phyloP scores from a whole-genome alignment of 2,113 vertebrate genomes.

The Microtus oregoni region DNA sequence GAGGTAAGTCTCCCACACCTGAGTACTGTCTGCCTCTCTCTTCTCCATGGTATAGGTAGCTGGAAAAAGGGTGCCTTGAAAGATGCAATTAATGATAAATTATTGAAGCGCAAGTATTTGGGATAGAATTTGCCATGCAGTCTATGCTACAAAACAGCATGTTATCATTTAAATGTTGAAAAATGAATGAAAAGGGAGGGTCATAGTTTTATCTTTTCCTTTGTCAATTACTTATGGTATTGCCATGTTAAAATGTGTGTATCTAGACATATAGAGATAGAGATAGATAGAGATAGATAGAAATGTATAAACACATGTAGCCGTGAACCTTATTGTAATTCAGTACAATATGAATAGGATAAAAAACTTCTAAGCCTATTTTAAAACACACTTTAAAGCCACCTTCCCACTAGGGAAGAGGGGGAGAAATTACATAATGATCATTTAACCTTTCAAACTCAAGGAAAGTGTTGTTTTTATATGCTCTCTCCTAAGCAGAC shows the following conservation, averaged over 20 bases:
- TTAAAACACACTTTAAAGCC: slow-evolving; percentile 13
- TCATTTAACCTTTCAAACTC: slow-evolving; percentile 52
- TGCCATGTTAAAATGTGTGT: not conserved
- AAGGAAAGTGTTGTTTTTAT: slow-evolving; percentile 11
- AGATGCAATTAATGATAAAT: not conserved
- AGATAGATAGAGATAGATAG: not conserved
- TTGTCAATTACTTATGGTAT: not conserved
- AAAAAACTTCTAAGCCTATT: slow-evolving; percentile 36
- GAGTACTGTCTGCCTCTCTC: not conserved
- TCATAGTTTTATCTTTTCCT: not conserved
- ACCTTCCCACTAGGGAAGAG: not conserved
- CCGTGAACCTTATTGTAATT: slow-evolving; percentile 16
- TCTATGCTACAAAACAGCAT: not conserved
- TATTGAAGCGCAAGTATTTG: not conserved
- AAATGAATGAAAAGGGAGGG: not conserved
- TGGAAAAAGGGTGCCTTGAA: not conserved
- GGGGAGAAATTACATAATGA: not conserved
- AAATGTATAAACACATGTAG: not conserved
- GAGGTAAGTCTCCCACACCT: not conserved
- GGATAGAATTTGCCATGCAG: not conserved
- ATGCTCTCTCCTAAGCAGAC: slow-evolving; percentile 33
- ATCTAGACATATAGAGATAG: not conserved
- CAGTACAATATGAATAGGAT: not conserved
- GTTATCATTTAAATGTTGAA: not conserved
- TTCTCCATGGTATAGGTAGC: not conserved